phyloP scores from a whole-genome alignment of 2,888 invertebrate genomes.

The Neoitamus cyanurus region DNA sequence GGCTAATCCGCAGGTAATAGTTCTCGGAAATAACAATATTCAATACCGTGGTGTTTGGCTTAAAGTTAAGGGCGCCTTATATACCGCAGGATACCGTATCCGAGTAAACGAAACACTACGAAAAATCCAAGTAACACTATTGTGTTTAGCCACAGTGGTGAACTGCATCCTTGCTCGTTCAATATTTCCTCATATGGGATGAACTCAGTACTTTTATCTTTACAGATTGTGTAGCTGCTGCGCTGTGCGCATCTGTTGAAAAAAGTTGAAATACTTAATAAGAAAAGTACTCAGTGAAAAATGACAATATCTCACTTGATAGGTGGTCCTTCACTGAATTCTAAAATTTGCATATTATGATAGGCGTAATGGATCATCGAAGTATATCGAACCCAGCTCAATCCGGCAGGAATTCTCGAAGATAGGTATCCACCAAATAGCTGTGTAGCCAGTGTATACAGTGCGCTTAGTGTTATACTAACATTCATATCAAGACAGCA shows the following conservation, averaged over 20 bases:
- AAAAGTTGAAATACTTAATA: conserved; percentile 28
- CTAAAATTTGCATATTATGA: conserved; percentile 83
- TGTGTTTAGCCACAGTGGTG: conserved; percentile 80
- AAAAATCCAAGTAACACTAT: conserved; percentile 77
- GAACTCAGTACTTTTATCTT: conserved; percentile 68
- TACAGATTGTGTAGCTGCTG: conserved; percentile 75
- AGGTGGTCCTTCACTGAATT: conserved; percentile 77
- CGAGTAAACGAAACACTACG: conserved; percentile 76
- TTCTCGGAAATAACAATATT: conserved; percentile 34
- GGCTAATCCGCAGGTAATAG: conserved; percentile 28
- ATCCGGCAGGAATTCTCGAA: conserved; percentile 77
- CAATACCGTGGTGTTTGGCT: neutral
- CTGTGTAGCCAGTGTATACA: conserved; percentile 81
- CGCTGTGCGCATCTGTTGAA: conserved; percentile 74
- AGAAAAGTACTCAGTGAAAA: neutral
- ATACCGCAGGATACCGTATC: conserved; percentile 79
- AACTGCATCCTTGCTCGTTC: conserved; percentile 73
- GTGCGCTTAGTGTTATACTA: conserved; percentile 80
- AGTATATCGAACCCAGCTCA: conserved; percentile 79
- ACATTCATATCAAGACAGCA: conserved; percentile 82
- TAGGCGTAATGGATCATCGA: conserved; percentile 85
- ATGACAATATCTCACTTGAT: conserved; percentile 70
- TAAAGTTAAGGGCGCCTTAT: conserved; percentile 70
- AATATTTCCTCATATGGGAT: conserved; percentile 76
- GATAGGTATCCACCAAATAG: conserved; percentile 81